Conservation (phyloP, 2,888 invertebrate species). For the Laothoe populi region DNA sequence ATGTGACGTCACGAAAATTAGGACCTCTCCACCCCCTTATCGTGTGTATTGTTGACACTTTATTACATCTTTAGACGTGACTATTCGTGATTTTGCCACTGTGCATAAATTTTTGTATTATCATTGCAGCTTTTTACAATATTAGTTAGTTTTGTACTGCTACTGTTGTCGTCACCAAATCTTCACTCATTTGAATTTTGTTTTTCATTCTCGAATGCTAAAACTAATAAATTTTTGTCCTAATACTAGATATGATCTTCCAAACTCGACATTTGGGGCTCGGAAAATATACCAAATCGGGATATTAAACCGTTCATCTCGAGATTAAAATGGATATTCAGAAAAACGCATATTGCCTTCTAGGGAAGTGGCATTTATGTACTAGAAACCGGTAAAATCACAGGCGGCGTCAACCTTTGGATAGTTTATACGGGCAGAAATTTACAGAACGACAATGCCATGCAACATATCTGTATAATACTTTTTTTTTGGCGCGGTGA, state of each 20-base stretch:
- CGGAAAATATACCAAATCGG: slow-evolving; percentile 27
- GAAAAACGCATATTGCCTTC: slow-evolving; percentile 3
- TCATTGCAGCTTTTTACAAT: too few species aligned
- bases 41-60: too few species aligned
- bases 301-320: not conserved
- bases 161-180: too few species aligned
- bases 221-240: not conserved
- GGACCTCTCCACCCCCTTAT: too few species aligned
- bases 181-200: too few species aligned
- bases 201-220: too few species aligned
- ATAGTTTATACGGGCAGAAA: not conserved
- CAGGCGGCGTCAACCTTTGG: not conserved
- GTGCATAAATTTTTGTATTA: too few species aligned
- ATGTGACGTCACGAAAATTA: too few species aligned
- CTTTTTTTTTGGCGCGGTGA: too few species aligned
- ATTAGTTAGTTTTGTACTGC: too few species aligned
- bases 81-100: too few species aligned
- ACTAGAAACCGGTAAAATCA: slow-evolving; percentile 10
- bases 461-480: not conserved
- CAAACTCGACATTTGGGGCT: slow-evolving; percentile 9
- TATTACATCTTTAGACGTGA: too few species aligned
- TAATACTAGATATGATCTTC: not conserved
- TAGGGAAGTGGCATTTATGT: slow-evolving; percentile 5
- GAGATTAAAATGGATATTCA: slow-evolving; percentile 14
- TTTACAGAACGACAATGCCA: not conserved